Conservation (phyloP, 2,888 invertebrate genomes). For the Perithous albicinctus region DNA sequence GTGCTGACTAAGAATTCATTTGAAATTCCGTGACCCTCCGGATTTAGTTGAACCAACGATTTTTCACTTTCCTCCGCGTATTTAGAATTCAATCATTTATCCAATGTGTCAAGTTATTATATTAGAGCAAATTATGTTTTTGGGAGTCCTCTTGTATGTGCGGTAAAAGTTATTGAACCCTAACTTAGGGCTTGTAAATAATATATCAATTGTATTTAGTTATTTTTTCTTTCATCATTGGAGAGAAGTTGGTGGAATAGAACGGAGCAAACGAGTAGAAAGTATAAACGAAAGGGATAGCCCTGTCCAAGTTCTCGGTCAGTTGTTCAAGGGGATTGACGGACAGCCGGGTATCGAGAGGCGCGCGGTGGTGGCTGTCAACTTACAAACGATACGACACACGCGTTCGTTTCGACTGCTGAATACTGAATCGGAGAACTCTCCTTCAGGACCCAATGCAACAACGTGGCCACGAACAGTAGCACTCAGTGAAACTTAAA, state of each 20-base stretch:
- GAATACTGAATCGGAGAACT: slow-evolving; percentile 68
- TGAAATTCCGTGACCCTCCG: too few species aligned
- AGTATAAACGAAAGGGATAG: background rate
- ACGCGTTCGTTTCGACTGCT: slow-evolving; percentile 71
- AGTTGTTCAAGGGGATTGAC: slow-evolving; percentile 72
- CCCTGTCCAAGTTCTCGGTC: slow-evolving; percentile 17
- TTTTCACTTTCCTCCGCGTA: background rate
- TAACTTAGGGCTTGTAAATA: background rate
- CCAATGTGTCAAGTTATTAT: background rate
- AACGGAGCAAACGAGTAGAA: background rate
- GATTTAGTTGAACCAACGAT: too few species aligned
- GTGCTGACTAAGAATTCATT: too few species aligned
- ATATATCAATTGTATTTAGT: slow-evolving; percentile 12
- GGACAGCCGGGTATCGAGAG: slow-evolving; percentile 74
- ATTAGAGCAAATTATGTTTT: background rate
- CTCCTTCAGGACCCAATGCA: background rate
- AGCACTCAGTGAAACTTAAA: slow-evolving; percentile 32
- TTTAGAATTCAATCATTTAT: background rate
- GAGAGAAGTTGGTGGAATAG: background rate
- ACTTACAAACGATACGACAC: slow-evolving; percentile 82
- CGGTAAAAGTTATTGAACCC: background rate
- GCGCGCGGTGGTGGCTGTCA: slow-evolving; percentile 79
- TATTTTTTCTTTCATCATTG: background rate
- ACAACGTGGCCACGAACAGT: background rate
- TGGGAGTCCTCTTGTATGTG: background rate